Conservation (phyloP, 2,888 invertebrate genomes). For the Phortica okadai region DNA sequence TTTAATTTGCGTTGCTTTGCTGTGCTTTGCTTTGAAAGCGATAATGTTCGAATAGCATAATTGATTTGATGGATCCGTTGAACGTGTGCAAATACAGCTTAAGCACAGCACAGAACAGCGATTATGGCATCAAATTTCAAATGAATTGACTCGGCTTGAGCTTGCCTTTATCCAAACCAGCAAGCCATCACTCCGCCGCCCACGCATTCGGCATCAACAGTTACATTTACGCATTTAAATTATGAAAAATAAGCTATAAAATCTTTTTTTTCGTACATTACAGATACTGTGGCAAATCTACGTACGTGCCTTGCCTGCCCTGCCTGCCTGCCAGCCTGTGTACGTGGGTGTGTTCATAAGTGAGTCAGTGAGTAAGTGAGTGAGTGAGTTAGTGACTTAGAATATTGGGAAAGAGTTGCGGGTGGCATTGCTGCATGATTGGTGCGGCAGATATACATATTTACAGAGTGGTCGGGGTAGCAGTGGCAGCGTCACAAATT, state of each 20-base stretch:
- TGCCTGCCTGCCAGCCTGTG: too few species aligned
- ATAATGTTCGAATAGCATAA: not conserved
- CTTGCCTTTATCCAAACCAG: too few species aligned
- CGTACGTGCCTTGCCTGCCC: not conserved
- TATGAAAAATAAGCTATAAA: slow-evolving; percentile 73
- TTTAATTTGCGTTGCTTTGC: slow-evolving; percentile 5
- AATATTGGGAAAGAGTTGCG: not conserved
- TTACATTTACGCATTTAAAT: slow-evolving; percentile 63
- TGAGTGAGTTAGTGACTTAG: not conserved
- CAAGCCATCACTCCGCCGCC: not conserved
- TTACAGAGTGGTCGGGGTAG: slow-evolving; percentile 33
- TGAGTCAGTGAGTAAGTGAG: slow-evolving; percentile 10
- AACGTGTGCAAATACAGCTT: slow-evolving; percentile 16
- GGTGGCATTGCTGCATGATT: slow-evolving; percentile 13
- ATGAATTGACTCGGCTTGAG: too few species aligned
- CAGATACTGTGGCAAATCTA: slow-evolving; percentile 18
- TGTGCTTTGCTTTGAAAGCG: not conserved
- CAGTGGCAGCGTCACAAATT: slow-evolving; percentile 56
- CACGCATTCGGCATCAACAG: slow-evolving; percentile 24
- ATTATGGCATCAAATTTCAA: too few species aligned
- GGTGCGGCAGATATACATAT: slow-evolving; percentile 10
- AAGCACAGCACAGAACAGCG: not conserved
- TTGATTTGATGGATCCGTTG: slow-evolving; percentile 9
- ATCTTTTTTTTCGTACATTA: slow-evolving; percentile 64
- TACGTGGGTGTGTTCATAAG: not conserved